Evolutionary conservation across 1,140 invertebrate genomes (phyloP), one percentile per base, ranked within the genome.

Genomic region (Thrips palmi): DNA sequence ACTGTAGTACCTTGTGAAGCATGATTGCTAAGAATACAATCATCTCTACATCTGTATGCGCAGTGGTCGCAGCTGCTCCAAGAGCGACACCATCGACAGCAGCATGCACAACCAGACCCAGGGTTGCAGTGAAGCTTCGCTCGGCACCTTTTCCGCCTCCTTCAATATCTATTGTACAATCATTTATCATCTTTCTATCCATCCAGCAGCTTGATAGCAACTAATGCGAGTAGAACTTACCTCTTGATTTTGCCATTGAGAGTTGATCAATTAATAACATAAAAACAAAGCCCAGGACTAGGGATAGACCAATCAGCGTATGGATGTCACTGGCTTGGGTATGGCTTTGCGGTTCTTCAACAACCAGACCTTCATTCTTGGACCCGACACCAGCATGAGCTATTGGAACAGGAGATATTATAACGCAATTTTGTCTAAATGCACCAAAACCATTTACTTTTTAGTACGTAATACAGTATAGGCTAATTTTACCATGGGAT

Each of bases 21-120:
- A 99, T 97, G 44, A 98, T 97, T 18, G 94, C 94, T 23, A 94
- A 56, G 57, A 98, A 98, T 14, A 99, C 89, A 45, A 99, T 93
- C 49, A 93, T 75, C 63, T 97, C 93, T 3, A 98, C 86, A 52
- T 96, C 91, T 14, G 86, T 71, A 51, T 96, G 87, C 4, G 84
- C 80, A 1, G 91, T 91, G 0, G 85, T 87, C 0, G 91, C 89
- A 1, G 94, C 93, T 17, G 91, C 92, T 31, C 94, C 94, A 10
- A 98, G 58, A 2, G 94, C 93, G 24, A 98, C 75, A 18, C 94
- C 94, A 66, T 98, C 94, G 45, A 92, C 93, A 47, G 89, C 88
- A 8, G 94, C 91, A 63, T 98, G 94, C 2, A 98, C 92, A 4
- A 97, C 88, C 3, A 98, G 63, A 3, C 94, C 94, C 6, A 97